These are phyloP conservation scores for Drosophila barbarae DNA, from an alignment of 2,888 invertebrate genomes.

Conservation along the genomic window DNA sequence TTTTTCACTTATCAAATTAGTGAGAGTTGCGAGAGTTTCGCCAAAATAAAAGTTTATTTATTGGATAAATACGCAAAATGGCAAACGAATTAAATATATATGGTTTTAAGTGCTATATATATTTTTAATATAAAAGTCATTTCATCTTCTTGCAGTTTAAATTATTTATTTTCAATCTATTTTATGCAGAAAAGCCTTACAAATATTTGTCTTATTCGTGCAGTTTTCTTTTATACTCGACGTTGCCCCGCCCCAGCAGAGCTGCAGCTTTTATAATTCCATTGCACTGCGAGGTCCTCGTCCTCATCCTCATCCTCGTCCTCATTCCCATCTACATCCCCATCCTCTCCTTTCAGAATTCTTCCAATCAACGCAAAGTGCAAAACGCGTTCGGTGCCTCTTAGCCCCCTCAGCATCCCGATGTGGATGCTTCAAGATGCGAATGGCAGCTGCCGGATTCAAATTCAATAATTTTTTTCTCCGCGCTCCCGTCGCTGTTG, in stretches of 20 bases:
- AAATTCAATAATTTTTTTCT: slow-evolving; percentile 61
- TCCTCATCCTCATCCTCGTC: neutral
- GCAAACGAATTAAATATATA: neutral
- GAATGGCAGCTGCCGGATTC: slow-evolving; percentile 49
- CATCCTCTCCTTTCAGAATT: slow-evolving; percentile 25
- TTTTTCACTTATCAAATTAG: slow-evolving; percentile 34
- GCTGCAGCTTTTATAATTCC: slow-evolving; percentile 24
- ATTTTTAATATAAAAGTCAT: neutral
- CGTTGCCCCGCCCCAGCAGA: slow-evolving; percentile 27
- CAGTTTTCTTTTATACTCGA: neutral
- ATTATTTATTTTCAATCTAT: neutral
- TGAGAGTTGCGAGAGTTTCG: neutral
- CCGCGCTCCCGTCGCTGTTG: slow-evolving; percentile 16
- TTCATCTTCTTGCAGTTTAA: neutral
- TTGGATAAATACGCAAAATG: slow-evolving; percentile 6
- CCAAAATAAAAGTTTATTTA: slow-evolving; percentile 1
- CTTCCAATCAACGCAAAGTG: slow-evolving; percentile 41
- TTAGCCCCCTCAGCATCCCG: neutral
- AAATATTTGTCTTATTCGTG: slow-evolving; percentile 1
- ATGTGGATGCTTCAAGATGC: slow-evolving; percentile 23
- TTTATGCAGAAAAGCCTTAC: neutral
- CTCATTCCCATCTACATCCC: neutral
- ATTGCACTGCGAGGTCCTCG: slow-evolving; percentile 3
- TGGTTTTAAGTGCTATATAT: neutral
- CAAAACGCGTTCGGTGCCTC: slow-evolving; percentile 30